phyloP scores from a whole-genome alignment of 2,888 invertebrate genomes.

The Gastrophysa polygoni region DNA sequence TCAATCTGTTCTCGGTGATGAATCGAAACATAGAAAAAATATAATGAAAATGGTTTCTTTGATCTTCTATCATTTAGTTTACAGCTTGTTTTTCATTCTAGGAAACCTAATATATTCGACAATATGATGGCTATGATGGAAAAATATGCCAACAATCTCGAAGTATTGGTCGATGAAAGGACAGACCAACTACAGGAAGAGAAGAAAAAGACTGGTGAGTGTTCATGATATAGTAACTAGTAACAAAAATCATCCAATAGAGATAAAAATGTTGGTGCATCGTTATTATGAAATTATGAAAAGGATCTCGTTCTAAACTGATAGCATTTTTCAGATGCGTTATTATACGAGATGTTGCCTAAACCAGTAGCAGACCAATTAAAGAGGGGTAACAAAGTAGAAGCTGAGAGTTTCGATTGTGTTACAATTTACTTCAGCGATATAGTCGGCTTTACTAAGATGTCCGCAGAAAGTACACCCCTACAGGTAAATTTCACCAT shows the following conservation, averaged over 20 bases:
- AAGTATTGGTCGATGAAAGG: slow-evolving; percentile 90
- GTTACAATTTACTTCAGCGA: slow-evolving; percentile 96
- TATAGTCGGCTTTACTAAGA: slow-evolving; percentile 90
- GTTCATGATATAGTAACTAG: no score
- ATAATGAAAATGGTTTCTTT: no score
- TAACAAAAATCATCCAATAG: no score
- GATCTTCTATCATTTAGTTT: no score
- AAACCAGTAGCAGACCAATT: slow-evolving; percentile 91
- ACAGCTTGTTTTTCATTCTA: no score
- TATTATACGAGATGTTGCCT: slow-evolving; percentile 88
- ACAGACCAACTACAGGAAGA: slow-evolving; percentile 94
- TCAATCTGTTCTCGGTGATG: no score
- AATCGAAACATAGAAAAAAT: no score
- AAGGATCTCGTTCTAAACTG: no score
- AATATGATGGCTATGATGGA: slow-evolving; percentile 99
- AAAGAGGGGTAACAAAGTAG: slow-evolving; percentile 86
- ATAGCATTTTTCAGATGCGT: slow-evolving; percentile 67
- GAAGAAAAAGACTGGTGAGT: slow-evolving; percentile 92
- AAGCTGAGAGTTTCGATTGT: slow-evolving; percentile 89
- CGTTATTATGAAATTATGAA: no score
- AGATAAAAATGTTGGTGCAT: no score
- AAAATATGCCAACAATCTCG: slow-evolving; percentile 94
- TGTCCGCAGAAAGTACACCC: slow-evolving; percentile 92
- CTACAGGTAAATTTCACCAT: slow-evolving; percentile 66
- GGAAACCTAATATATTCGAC: slow-evolving; percentile 95